Percentiles rank a stretch among this genome's conserved stretches.
Conservation (phyloP, 2,113 vertebrate species). For the Pardalotus punctatus region DNA sequence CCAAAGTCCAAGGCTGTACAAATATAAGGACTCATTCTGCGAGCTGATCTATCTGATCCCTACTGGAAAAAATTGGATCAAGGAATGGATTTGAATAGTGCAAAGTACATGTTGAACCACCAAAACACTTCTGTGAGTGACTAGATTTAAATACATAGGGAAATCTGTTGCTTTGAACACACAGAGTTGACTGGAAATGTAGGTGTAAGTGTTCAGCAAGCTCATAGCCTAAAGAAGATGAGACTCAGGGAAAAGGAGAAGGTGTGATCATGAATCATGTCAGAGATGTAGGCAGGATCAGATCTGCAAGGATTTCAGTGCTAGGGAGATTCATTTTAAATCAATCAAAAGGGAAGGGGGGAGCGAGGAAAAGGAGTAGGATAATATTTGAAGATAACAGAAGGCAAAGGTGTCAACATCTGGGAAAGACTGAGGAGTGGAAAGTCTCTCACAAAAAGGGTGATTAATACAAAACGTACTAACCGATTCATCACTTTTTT, state of each 20-base stretch:
- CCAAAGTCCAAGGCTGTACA: background rate
- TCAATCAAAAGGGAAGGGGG: background rate
- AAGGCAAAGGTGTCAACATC: background rate
- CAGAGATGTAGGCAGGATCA: conserved; percentile 23
- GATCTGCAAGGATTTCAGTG: background rate
- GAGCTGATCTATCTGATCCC: background rate
- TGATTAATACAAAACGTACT: background rate
- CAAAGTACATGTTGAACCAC: background rate
- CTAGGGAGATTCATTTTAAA: background rate
- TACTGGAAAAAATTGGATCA: background rate
- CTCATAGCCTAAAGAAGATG: background rate
- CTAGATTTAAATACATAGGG: background rate
- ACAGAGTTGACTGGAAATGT: background rate
- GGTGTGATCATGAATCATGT: conserved; percentile 53
- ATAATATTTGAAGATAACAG: background rate
- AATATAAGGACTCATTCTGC: background rate
- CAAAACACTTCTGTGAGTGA: background rate
- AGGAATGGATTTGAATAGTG: background rate
- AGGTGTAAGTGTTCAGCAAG: conserved; percentile 13
- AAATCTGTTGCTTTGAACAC: conserved; percentile 4
- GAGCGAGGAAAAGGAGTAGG: background rate
- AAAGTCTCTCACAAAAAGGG: background rate
- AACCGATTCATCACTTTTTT: background rate
- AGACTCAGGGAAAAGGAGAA: background rate
- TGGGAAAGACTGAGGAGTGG: background rate